A percentile compares a stretch with the other conserved stretches of the same genome.
Conservation (phyloP, 2,888 invertebrate genomes). For the Dynastes tityus region DNA sequence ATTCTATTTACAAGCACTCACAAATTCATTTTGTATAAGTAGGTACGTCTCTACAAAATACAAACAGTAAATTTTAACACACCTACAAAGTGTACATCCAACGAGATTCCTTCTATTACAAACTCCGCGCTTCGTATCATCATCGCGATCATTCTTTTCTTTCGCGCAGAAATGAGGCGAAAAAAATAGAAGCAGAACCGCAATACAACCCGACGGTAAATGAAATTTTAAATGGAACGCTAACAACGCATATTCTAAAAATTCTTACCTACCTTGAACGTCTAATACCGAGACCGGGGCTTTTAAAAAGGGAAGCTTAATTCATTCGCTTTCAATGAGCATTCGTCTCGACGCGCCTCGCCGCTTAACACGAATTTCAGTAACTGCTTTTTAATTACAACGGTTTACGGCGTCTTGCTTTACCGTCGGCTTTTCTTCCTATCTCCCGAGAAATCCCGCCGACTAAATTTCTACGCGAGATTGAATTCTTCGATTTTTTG, state of each 20-base stretch:
- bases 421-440: slow-evolving; percentile 21
- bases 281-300: slow-evolving; percentile 3
- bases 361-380: slow-evolving; percentile 30
- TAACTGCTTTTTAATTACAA: slow-evolving; percentile 43
- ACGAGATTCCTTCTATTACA: too few relatives aligned
- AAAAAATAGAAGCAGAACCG: too few relatives aligned
- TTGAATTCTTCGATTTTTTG: slow-evolving; percentile 14
- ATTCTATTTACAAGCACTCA: too few relatives aligned
- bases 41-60: too few relatives aligned
- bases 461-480: not conserved
- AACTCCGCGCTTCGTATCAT: too few relatives aligned
- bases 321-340: slow-evolving; percentile 19
- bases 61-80: too few relatives aligned
- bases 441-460: slow-evolving; percentile 6
- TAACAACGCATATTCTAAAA: not conserved
- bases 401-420: slow-evolving; percentile 21
- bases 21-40: too few relatives aligned
- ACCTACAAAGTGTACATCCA: too few relatives aligned
- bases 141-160: too few relatives aligned
- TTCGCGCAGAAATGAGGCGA: too few relatives aligned
- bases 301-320: slow-evolving; percentile 9
- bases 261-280: slow-evolving; percentile 12
- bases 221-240: slow-evolving; percentile 9
- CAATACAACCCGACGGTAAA: not conserved
- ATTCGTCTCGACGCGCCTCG: slow-evolving; percentile 29